phyloP scores from a whole-genome alignment of 1,140 invertebrate genomes.

The Pseudomyrmex flavicornis region DNA sequence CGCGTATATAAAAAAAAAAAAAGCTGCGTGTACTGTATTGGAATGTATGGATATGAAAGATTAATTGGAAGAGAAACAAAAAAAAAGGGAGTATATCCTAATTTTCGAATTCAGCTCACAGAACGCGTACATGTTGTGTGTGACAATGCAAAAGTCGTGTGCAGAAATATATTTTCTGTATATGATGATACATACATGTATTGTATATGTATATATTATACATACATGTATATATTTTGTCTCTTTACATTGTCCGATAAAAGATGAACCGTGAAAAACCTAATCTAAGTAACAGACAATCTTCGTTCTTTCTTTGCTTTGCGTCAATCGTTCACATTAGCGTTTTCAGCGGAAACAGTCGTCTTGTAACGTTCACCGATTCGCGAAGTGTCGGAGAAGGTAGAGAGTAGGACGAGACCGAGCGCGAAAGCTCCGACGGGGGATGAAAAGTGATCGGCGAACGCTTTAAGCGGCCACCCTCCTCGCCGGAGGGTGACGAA shows the following conservation, averaged over 20 bases:
- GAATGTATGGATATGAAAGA: conserved; percentile 1
- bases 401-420: conserved; percentile 44
- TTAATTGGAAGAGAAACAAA: conserved; percentile 22
- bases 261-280: too few species aligned
- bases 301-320: conserved; percentile 11
- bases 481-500: conserved; percentile 72
- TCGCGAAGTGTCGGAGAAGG: conserved; percentile 52
- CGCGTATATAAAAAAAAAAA: conserved; percentile 10
- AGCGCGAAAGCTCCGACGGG: conserved; percentile 59
- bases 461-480: conserved; percentile 74
- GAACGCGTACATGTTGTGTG: neutral
- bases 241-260: neutral
- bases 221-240: neutral
- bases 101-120: neutral
- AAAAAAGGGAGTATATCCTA: neutral
- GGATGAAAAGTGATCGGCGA: conserved; percentile 78
- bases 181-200: neutral
- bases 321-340: conserved; percentile 28
- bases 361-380: conserved; percentile 65
- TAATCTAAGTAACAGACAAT: conserved; percentile 49
- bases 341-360: conserved; percentile 40
- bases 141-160: neutral
- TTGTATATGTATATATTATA: too few species aligned
- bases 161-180: neutral
- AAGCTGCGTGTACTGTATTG: conserved; percentile 4